Base-by-base conservation (phyloP, 2,888 invertebrate genomes). In the Parnassius mnemosyne region DNA sequence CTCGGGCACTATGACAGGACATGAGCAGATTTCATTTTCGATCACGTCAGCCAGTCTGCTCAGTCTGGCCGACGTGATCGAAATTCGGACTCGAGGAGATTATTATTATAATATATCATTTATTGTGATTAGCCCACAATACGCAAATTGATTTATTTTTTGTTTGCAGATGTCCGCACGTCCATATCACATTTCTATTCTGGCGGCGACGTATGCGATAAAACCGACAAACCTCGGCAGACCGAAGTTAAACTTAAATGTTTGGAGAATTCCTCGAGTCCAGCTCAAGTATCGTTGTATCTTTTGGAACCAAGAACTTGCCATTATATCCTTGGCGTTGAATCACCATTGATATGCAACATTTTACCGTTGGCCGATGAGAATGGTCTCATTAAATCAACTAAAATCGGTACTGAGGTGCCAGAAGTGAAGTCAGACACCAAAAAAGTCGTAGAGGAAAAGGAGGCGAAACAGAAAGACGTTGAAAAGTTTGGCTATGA, bases 251-350 rank as follows among this genome's bases (percentile, higher is more conserved):
- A 96, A 77, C 84, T 97, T 1, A 97, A 96, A 75, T 97, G 97
- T 74, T 80, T 94, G 11, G 94, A 94, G 66, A 94, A 94, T 73
- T 92, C 94, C 0, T 93, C 93, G 0, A 96, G 95, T 77, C 94
- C 96, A 1, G 95, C 96, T 13, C 94, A 97, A 66, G 96, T 98
- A 0, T 95, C 97, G 0, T 92, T 99, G 64, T 98, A 97, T 80
- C 89, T 99, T 20, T 84, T 97, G 3, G 99, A 99, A 80, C 98
- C 99, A 0, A 94, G 95, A 76, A 95, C 96, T 0, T 99, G 99
- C 79, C 96, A 98, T 84, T 99, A 99, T 81, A 95, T 98, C 60
- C 89, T 99, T 58, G 97, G 96, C n/a, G 97, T 99, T 0, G 98
- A 99, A 80, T 97, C 98, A 0, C 95, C 96, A 0, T 85, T 98